Conservation (phyloP, 2,113 vertebrate species). For the Tamias sibiricus region DNA sequence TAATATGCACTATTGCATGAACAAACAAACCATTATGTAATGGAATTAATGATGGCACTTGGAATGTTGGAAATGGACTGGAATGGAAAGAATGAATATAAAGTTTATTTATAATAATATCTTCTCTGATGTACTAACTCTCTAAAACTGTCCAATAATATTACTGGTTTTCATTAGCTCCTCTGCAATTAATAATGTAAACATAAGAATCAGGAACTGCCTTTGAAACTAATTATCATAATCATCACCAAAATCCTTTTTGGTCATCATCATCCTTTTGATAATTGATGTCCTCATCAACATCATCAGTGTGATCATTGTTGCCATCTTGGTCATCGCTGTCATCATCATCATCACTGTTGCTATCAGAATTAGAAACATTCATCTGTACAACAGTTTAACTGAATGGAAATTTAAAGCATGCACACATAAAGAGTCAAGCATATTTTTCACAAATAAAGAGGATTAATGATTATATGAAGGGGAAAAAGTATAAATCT, state of each 20-base stretch:
- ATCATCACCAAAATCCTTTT: background rate
- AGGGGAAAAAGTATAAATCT: slow-evolving; percentile 40
- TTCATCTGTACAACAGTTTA: background rate
- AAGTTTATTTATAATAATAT: background rate
- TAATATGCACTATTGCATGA: background rate
- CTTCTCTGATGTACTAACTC: background rate
- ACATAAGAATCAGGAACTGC: background rate
- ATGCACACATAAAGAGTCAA: background rate
- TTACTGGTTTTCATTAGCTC: background rate
- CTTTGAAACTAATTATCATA: background rate
- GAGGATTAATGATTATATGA: slow-evolving; percentile 59
- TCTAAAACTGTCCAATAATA: background rate
- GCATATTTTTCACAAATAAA: slow-evolving; percentile 45
- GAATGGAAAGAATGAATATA: background rate
- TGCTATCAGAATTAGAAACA: background rate
- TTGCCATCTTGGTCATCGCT: background rate
- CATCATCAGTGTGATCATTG: background rate
- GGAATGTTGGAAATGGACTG: too few species aligned
- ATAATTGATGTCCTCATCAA: background rate
- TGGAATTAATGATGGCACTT: background rate
- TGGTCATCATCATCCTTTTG: background rate
- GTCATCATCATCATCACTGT: too few species aligned
- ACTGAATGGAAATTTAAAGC: background rate
- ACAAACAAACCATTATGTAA: background rate
- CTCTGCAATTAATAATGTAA: background rate